Base-by-base conservation (phyloP, 2,113 vertebrate genomes). In the Gasterosteus nipponicus region DNA sequence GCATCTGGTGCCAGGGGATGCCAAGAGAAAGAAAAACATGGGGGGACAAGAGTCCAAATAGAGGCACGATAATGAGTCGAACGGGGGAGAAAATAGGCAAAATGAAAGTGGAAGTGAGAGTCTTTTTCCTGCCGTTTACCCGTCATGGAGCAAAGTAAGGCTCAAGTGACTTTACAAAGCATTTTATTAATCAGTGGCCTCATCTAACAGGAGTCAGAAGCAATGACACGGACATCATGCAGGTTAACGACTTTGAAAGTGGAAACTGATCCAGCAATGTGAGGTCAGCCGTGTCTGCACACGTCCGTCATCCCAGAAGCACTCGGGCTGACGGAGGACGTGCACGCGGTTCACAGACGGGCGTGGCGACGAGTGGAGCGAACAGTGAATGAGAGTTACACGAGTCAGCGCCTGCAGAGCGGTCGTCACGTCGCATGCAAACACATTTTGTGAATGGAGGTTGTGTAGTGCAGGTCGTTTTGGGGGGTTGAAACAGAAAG, bases 1-100 rank as follows among this genome's bases (percentile, higher is more conserved):
- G 74, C 83, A 75, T 82, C 75, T 82, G 84, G 77, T 88, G 89
- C 84, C 86, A 75, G 68, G 72, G 78, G 81, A 56, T 67, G 82
- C 83, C 85, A 89, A 75, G 49, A 87, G 53, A 49, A 79, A 16
- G 26, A 31, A 56, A 75, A 67, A 63, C 54, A 47, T 14, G 22
- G 63, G 46, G 53, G 68, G 65, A 29, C 35, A 0, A 0, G 63
- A 60, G 70, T 68, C 73, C 60, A 84, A 69, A 53, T 1, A 64
- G 75, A 72, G 29, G 51, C 26, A n/a, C 11, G 11, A 38, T 77
- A 80, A 89, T 83, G 74, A 86, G 74, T 54, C 39, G 12, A 81
- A 44, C n/a, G 53, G 61, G 62, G 73, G 68, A 8, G 3, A 2
- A 69, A 63, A 61, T 56, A 46, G 56, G 15, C 47, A 39, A 39